Evolutionary conservation across 2,113 vertebrate species (phyloP).

Genomic region (Columbina picui): DNA sequence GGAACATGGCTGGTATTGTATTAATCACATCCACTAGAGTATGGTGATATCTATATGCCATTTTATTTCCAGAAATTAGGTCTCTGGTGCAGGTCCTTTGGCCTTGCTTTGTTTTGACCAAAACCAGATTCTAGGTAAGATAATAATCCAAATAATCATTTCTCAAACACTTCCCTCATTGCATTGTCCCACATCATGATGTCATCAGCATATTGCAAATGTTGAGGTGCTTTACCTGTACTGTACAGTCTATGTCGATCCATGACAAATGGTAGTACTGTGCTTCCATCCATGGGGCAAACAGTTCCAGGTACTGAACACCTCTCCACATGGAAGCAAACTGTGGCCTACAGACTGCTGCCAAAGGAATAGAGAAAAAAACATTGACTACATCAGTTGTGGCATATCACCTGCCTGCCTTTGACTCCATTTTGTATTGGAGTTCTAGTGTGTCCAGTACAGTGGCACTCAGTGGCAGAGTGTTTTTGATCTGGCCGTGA

Average conservation of each 20-base stretch:
- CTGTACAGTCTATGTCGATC: background rate
- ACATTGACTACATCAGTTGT: background rate
- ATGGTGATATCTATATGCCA: background rate
- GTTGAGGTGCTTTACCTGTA: background rate
- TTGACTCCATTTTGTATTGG: background rate
- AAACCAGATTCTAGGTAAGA: background rate
- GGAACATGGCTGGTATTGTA: background rate
- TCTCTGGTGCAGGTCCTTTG: background rate
- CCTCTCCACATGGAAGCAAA: background rate
- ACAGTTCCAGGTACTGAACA: background rate
- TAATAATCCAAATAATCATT: background rate
- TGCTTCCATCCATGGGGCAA: background rate
- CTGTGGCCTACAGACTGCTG: background rate
- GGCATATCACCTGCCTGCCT: background rate
- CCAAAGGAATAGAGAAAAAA: background rate
- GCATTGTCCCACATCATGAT: background rate
- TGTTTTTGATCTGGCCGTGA: background rate
- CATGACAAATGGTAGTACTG: background rate
- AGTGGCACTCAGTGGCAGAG: background rate
- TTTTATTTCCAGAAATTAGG: background rate
- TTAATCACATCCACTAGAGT: background rate
- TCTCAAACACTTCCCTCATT: background rate
- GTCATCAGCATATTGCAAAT: background rate
- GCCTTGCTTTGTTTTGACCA: background rate
- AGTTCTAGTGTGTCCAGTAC: fast-evolving